phyloP scores from a whole-genome alignment of 2,888 invertebrate genomes.

The Lypha dubia region DNA sequence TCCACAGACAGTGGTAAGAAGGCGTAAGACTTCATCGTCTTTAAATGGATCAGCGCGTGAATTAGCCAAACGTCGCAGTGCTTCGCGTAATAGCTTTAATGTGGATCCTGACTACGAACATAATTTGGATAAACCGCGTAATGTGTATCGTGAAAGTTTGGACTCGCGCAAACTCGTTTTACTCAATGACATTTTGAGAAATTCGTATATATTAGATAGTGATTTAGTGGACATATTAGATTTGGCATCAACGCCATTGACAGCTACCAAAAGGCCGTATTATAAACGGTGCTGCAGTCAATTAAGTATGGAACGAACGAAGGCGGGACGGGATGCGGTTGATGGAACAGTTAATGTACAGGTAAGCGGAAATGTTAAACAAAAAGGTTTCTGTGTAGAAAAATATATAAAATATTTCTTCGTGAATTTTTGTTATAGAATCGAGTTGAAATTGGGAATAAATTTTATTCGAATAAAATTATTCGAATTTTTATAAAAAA shows the following conservation, averaged over 20 bases:
- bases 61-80: constrained; percentile 73
- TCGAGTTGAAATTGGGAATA: no score
- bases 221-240: constrained; percentile 79
- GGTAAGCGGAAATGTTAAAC: constrained; percentile 72
- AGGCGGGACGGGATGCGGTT: constrained; percentile 66
- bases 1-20: constrained; percentile 77
- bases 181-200: constrained; percentile 80
- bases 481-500: no score
- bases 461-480: no score
- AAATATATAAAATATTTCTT: no score
- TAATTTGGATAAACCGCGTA: constrained; percentile 81
- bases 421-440: no score
- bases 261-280: constrained; percentile 64
- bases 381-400: no score
- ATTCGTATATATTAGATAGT: constrained; percentile 79
- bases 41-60: constrained; percentile 72
- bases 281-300: constrained; percentile 58
- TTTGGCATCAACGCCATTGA: constrained; percentile 79
- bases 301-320: constrained; percentile 53
- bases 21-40: constrained; percentile 75
- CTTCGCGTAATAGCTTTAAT: constrained; percentile 74
- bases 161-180: constrained; percentile 81
- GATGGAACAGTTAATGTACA: constrained; percentile 74
- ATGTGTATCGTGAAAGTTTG: constrained; percentile 82
- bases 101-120: constrained; percentile 81